Evolutionary conservation across 2,888 invertebrate genomes (phyloP).

Genomic region (Troides helena): DNA sequence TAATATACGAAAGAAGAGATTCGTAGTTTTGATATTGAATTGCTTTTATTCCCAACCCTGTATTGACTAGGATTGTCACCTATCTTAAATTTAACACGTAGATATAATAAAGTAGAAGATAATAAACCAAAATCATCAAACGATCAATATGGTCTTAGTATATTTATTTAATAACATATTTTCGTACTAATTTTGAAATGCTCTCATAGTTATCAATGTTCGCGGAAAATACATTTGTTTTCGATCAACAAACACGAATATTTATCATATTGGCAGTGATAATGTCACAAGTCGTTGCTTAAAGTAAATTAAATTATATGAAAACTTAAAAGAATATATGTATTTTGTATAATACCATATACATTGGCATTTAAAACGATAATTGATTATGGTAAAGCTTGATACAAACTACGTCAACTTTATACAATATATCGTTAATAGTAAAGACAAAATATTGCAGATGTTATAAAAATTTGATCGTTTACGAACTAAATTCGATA

Average conservation of each 20-base stretch:
- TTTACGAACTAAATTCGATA: constrained; percentile 8
- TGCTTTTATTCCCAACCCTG: constrained; percentile 65
- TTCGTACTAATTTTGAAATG: constrained; percentile 1
- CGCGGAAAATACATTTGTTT: background rate
- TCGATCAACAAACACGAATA: constrained; percentile 20
- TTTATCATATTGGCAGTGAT: constrained; percentile 69
- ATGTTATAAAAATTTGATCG: constrained; percentile 4
- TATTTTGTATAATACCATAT: constrained; percentile 16
- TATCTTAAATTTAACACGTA: constrained; percentile 40
- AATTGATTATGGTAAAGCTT: constrained; percentile 9
- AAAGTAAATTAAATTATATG: constrained; percentile 43
- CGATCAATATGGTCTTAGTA: background rate
- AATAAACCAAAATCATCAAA: background rate
- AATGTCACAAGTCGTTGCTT: constrained; percentile 22
- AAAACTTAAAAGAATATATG: constrained; percentile 17
- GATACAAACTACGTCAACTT: constrained; percentile 22
- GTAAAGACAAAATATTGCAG: constrained; percentile 18
- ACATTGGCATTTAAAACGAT: constrained; percentile 3
- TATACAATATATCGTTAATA: constrained; percentile 20
- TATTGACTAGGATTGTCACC: constrained; percentile 77
- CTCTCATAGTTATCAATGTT: background rate
- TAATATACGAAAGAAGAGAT: constrained; percentile 14
- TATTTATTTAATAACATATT: background rate
- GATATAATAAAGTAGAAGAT: background rate
- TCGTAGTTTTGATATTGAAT: constrained; percentile 27